Conservation (phyloP, 2,797 vertebrate species). For the Tokudaia muenninki region DNA sequence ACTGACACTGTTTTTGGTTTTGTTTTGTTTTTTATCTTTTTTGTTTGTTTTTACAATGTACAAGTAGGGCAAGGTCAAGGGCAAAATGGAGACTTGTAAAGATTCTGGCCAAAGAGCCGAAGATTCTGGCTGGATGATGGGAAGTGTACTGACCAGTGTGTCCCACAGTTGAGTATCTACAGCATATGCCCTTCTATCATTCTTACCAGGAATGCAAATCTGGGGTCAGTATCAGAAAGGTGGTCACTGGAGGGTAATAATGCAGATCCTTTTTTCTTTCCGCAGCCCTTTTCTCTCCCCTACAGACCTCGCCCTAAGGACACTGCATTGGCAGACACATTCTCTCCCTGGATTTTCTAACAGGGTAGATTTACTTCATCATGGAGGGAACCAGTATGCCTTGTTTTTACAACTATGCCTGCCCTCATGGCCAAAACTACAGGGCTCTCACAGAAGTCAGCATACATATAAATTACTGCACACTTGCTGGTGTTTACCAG, state of each 20-base stretch:
- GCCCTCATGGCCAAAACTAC: neutral
- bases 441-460: neutral
- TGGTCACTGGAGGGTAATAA: neutral
- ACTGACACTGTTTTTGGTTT: neutral
- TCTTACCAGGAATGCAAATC: neutral
- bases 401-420: neutral
- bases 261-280: neutral
- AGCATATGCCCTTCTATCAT: neutral
- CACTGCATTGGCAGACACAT: neutral
- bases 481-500: neutral
- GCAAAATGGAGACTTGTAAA: neutral
- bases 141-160: neutral
- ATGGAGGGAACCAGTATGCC: neutral
- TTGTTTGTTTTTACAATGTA: neutral
- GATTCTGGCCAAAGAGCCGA: neutral
- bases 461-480: no score
- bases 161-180: rapidly evolving
- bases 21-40: neutral
- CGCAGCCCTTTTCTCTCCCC: neutral
- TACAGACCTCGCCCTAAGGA: neutral
- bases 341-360: neutral
- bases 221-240: neutral
- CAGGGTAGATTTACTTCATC: no score
- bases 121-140: neutral
- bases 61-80: conserved; percentile 33